phyloP scores from a whole-genome alignment of 1,140 invertebrate species.

The Dreissena rostriformis region DNA sequence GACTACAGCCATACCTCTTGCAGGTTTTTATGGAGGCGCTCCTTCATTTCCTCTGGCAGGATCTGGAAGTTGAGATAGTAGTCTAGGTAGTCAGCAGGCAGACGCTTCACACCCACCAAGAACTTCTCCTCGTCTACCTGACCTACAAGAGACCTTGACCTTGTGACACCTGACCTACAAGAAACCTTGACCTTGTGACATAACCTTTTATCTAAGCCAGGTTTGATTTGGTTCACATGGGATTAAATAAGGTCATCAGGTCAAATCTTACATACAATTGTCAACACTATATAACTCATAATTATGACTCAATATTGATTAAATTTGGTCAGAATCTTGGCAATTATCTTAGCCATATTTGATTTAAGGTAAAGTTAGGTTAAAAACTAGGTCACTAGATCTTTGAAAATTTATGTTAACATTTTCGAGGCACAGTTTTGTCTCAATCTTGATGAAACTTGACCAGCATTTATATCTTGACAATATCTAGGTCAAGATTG shows the following conservation, averaged over 20 bases:
- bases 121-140: constrained; percentile 42
- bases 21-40: constrained; percentile 70
- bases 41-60: constrained; percentile 71
- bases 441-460: too few species aligned
- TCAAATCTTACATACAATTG: too few species aligned
- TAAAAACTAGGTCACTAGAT: too few species aligned
- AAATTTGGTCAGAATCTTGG: too few species aligned
- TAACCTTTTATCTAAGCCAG: not conserved
- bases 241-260: too few species aligned
- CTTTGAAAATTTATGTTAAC: too few species aligned
- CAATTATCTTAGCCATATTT: not conserved
- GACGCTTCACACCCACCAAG: constrained; percentile 52
- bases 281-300: too few species aligned
- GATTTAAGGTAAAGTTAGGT: not conserved
- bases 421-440: too few species aligned
- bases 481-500: too few species aligned
- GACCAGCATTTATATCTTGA: too few species aligned
- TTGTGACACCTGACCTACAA: constrained; percentile 36
- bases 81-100: constrained; percentile 57
- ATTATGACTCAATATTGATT: too few species aligned
- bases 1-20: constrained; percentile 65
- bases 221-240: too few species aligned
- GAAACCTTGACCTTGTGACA: not conserved
- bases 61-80: constrained; percentile 71
- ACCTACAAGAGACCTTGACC: constrained; percentile 7